These are phyloP conservation scores for Miniopterus natalensis DNA, from an alignment of 2,113 vertebrate species.

Conservation along the genomic window DNA sequence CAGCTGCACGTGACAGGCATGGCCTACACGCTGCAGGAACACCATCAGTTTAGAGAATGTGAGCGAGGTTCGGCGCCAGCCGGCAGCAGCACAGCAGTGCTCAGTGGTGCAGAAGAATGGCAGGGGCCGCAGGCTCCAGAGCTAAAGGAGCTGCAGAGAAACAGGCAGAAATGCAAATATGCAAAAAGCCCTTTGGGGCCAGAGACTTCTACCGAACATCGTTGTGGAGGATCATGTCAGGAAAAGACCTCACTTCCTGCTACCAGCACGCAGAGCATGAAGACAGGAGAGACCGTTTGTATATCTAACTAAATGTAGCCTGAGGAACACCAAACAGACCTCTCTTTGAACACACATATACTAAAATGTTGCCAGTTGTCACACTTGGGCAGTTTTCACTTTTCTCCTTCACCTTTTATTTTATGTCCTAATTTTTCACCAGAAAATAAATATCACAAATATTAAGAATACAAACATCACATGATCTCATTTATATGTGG, in stretches of 20 bases:
- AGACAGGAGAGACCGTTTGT: not conserved
- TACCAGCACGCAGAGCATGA: not conserved
- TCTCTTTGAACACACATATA: not conserved
- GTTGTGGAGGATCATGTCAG: not conserved
- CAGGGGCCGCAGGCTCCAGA: not conserved
- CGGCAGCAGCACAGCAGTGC: not conserved
- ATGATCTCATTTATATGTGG: no score
- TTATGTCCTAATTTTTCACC: not conserved
- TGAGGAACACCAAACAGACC: not conserved
- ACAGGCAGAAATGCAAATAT: not conserved
- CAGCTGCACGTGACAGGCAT: not conserved
- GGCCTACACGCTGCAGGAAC: not conserved
- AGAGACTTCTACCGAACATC: not conserved
- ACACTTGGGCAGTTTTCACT: not conserved
- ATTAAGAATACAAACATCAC: not conserved
- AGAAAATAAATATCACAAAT: constrained; percentile 47
- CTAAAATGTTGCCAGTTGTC: not conserved
- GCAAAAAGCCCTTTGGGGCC: not conserved
- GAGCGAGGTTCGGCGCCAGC: not conserved
- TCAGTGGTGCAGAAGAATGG: not conserved
- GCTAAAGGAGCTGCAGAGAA: not conserved
- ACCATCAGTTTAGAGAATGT: not conserved
- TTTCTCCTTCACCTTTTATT: constrained; percentile 17
- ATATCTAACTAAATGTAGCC: not conserved
- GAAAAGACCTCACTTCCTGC: not conserved